Evolutionary conservation across 2,113 vertebrate genomes (phyloP).

Genomic region (Pseudopodoces humilis): DNA sequence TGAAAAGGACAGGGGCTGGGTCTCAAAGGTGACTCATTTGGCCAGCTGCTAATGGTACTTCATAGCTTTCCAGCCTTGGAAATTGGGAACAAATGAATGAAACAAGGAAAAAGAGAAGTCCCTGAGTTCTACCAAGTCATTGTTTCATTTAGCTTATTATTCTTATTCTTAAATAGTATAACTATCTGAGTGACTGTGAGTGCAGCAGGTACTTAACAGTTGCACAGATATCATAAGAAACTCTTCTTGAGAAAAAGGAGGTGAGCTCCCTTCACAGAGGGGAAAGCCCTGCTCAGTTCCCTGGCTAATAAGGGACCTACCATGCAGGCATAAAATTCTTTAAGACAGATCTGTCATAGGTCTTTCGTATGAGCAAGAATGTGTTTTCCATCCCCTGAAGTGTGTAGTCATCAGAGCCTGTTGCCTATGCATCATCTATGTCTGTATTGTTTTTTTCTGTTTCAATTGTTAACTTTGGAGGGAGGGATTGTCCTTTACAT

Average conservation of each 20-base stretch:
- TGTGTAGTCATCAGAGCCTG: background rate
- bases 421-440: background rate
- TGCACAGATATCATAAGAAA: background rate
- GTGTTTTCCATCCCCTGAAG: background rate
- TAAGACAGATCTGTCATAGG: background rate
- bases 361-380: background rate
- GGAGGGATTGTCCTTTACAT: background rate
- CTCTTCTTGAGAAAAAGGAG: background rate
- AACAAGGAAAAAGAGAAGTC: background rate
- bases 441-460: background rate
- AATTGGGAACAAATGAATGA: background rate
- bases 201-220: background rate
- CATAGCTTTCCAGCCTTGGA: background rate
- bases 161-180: background rate
- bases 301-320: background rate
- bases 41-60: background rate
- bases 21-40: background rate
- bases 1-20: background rate
- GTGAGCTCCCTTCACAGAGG: background rate
- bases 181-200: background rate
- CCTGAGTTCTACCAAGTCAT: background rate
- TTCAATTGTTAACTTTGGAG: background rate
- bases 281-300: background rate
- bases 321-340: background rate
- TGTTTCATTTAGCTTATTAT: background rate